Percentiles rank a stretch among this genome's conserved stretches.
Conservation (phyloP, 2,113 vertebrate genomes). For the Crotalus viridis region DNA sequence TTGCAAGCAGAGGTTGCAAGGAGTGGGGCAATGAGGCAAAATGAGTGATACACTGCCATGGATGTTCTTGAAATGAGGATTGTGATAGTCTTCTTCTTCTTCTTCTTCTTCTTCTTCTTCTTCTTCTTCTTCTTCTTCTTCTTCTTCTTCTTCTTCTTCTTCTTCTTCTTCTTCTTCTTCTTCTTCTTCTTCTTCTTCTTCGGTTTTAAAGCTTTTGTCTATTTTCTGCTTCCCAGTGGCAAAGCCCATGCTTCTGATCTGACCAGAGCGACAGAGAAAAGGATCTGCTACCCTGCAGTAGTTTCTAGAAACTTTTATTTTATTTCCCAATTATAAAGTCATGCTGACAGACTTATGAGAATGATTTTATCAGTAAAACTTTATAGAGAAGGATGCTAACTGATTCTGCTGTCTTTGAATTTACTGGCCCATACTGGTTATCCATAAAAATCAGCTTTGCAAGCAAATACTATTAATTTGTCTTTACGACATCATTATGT, state of each 20-base stretch:
- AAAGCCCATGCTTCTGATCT: neutral
- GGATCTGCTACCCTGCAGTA: neutral
- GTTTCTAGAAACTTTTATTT: neutral
- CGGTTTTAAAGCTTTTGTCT: neutral
- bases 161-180: no score
- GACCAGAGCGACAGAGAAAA: neutral
- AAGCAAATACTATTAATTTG: neutral
- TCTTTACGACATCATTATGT: constrained; percentile 12
- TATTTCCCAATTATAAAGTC: neutral
- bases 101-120: neutral
- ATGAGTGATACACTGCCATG: neutral
- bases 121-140: no score
- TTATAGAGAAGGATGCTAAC: neutral
- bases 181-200: neutral
- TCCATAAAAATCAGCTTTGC: constrained; percentile 2
- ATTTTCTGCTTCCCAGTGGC: neutral
- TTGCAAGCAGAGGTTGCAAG: neutral
- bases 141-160: no score
- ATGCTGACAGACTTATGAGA: neutral
- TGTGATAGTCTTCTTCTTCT: neutral
- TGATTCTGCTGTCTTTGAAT: neutral
- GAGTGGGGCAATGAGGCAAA: neutral
- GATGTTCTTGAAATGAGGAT: neutral
- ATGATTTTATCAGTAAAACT: neutral
- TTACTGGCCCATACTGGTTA: neutral